Percentiles rank a stretch among this genome's conserved stretches.
Evolutionary conservation across 1,140 invertebrate genomes (phyloP).

Genomic region (Pachyrhynchus sulphureomaculatus): DNA sequence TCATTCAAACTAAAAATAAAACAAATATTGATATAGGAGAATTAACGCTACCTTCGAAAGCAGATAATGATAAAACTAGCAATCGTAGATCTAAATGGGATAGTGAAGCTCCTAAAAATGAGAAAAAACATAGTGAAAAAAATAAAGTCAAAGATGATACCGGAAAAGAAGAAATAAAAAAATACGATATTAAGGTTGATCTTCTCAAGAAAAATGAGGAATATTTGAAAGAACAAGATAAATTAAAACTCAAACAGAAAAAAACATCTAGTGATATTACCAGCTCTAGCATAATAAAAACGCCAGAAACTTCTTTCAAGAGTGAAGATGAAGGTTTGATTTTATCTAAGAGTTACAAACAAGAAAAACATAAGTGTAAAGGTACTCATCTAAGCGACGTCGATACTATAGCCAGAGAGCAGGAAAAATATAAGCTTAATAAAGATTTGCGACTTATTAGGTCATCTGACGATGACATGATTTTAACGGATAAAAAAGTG

Average conservation of each 20-base stretch:
- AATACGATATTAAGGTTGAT: slow-evolving; percentile 22
- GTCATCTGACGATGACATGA: no score
- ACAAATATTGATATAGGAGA: slow-evolving; percentile 5
- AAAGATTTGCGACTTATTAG: no score
- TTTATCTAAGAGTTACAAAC: not conserved
- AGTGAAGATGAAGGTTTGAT: not conserved
- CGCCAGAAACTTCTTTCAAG: not conserved
- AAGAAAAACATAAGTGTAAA: no score
- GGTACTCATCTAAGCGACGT: no score
- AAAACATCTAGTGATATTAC: not conserved
- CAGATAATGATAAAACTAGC: not conserved
- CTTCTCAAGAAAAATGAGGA: slow-evolving; percentile 27
- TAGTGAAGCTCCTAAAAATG: not conserved
- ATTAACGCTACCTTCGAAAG: not conserved
- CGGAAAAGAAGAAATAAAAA: slow-evolving; percentile 47
- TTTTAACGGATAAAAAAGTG: not conserved
- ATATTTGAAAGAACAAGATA: slow-evolving; percentile 23
- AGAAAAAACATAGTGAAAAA: not conserved
- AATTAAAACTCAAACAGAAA: slow-evolving; percentile 4
- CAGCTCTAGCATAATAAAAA: not conserved
- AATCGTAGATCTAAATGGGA: not conserved
- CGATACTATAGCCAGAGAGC: no score
- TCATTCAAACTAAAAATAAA: not conserved
- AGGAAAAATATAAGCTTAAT: no score
- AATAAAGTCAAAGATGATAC: slow-evolving; percentile 49